Evolutionary conservation across 1,140 invertebrate genomes (phyloP).

Genomic region (Triops longicaudatus): DNA sequence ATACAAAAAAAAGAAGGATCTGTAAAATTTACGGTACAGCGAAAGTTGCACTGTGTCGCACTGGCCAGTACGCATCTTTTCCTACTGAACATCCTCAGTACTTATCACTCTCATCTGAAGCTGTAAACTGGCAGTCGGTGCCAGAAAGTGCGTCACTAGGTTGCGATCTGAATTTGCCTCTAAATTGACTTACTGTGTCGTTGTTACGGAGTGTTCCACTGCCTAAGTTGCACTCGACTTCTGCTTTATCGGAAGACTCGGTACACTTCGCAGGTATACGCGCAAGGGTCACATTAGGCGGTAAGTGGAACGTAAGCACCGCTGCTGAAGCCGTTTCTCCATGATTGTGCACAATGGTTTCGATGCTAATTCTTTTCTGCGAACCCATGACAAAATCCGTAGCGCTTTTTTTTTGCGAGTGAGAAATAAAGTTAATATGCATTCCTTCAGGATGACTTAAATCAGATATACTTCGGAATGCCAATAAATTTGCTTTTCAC

Average conservation of each 20-base stretch:
- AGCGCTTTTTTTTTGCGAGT: not conserved
- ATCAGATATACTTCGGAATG: not conserved
- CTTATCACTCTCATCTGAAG: no score
- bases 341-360: not conserved
- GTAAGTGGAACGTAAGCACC: not conserved
- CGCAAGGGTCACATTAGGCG: not conserved
- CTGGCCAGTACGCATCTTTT: no score
- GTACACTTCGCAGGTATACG: not conserved
- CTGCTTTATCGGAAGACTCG: not conserved
- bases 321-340: not conserved
- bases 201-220: not conserved
- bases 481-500: not conserved
- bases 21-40: no score
- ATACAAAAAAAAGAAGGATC: no score
- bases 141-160: no score
- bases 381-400: not conserved
- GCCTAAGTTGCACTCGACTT: not conserved
- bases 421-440: not conserved
- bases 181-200: not conserved
- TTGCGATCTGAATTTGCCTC: not conserved
- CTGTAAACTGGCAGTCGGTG: no score
- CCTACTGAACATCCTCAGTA: no score
- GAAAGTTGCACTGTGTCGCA: no score
- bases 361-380: not conserved
- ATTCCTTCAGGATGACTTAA: not conserved